Evolutionary conservation across 2,888 invertebrate species (phyloP), one percentile per base, ranked within the genome.

Genomic region (Leptinotarsa haldemani): DNA sequence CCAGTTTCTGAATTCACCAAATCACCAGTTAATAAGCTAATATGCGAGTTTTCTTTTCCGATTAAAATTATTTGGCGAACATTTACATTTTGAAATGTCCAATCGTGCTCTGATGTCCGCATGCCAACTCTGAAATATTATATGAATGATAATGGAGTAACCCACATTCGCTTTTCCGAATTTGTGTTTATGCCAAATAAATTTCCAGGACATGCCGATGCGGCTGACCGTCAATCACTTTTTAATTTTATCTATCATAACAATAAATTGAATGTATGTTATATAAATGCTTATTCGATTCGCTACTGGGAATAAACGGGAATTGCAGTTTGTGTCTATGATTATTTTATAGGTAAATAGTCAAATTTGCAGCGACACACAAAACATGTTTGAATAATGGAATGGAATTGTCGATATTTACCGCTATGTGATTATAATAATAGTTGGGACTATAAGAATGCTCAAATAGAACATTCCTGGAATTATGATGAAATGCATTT

Each of bases 241-340:
- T 68, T 68, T 47, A 18, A 68, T 68, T 68, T 46, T 40, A 61
- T 61, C 61, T 61, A 56, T 56, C 68, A 68, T 68, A 61, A 61
- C 61, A 40, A 61, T 61, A 40, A 61, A 61, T 61, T 40, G 61
- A 61, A 61, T 61, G 61, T 61, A 61, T 40, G 61, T 61, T 30
- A 40, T 61, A 61, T 61, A 61, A 61, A 61, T 61, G 61, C 40
- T 61, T 18, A 61, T 61, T 30, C n/a, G 30, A 61, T 61, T 30
- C 61, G n/a, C 61, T 61, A 40, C 25, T 61, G 61, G 61, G 61
- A 61, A 61, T 61, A 61, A 61, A 61, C 61, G 9, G n/a, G 18
- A 61, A 61, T 61, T 40, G n/a, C 61, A 61, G 40, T 61, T n/a
- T 61, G 30, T 61, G 30, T 30, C 46, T 68, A 46, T 56, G 53